phyloP scores from a whole-genome alignment of 2,888 invertebrate genomes.

The Nomada goodeniana region DNA sequence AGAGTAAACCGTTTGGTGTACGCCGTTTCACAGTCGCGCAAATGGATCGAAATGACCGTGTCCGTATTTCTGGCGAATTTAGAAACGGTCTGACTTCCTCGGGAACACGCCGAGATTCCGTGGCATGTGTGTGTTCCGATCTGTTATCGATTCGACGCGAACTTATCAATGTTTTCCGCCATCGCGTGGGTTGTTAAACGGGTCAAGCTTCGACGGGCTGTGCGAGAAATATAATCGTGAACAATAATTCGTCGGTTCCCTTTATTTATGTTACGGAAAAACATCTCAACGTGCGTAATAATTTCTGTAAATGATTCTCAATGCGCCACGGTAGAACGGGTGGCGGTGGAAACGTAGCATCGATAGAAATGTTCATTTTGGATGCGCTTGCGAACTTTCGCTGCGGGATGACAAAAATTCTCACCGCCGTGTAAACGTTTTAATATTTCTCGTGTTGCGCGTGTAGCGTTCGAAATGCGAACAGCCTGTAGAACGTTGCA shows the following conservation, averaged over 20 bases:
- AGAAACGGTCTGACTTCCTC: slow-evolving; percentile 27
- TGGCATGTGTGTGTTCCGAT: not conserved
- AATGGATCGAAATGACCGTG: slow-evolving; percentile 21
- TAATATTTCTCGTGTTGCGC: slow-evolving; percentile 2
- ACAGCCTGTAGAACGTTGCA: not conserved
- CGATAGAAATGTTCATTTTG: slow-evolving; percentile 3
- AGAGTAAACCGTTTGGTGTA: slow-evolving; percentile 50
- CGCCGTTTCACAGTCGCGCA: slow-evolving; percentile 30
- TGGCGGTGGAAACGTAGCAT: not conserved
- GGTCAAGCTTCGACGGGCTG: slow-evolving; percentile 7
- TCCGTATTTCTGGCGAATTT: slow-evolving; percentile 49
- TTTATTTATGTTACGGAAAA: slow-evolving; percentile 11
- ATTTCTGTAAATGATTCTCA: slow-evolving; percentile 35
- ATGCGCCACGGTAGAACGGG: not conserved
- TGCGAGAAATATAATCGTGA: slow-evolving; percentile 7
- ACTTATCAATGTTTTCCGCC: slow-evolving; percentile 34
- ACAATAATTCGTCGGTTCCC: slow-evolving; percentile 2
- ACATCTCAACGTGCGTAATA: not conserved
- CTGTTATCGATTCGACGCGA: slow-evolving; percentile 39
- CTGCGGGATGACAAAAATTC: not conserved
- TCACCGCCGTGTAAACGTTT: slow-evolving; percentile 11
- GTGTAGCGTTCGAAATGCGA: not conserved
- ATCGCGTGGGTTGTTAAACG: slow-evolving; percentile 11
- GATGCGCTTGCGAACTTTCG: not conserved
- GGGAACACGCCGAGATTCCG: slow-evolving; percentile 19